These are phyloP conservation scores for Lasioglossum figueresi DNA, from an alignment of 2,888 invertebrate species.

Conservation along the genomic window DNA sequence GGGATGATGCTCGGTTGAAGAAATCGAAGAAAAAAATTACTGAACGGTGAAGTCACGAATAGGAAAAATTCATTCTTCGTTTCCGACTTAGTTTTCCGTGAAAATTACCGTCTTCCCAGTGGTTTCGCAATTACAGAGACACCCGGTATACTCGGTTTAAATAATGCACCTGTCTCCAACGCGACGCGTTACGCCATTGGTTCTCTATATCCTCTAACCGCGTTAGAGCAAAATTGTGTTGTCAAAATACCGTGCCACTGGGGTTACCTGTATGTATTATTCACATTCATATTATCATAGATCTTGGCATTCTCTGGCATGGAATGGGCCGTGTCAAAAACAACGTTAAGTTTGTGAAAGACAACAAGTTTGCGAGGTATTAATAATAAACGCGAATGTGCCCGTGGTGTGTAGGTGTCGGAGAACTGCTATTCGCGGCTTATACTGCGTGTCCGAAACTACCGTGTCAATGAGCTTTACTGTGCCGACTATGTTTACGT, in stretches of 20 bases:
- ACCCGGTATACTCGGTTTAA: background rate
- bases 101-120: background rate
- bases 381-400: background rate
- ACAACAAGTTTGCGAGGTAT: background rate
- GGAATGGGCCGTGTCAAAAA: background rate
- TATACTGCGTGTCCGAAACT: background rate
- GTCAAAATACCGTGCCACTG: background rate
- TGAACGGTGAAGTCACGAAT: background rate
- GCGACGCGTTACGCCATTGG: background rate
- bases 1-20: background rate
- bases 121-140: background rate
- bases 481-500: too few relatives aligned
- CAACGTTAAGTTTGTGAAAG: background rate
- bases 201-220: background rate
- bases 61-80: background rate
- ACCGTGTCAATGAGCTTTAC: background rate
- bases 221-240: conserved; percentile 2
- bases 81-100: background rate
- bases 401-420: background rate
- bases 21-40: background rate
- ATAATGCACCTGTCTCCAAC: background rate
- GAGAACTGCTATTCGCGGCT: background rate
- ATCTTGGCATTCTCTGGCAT: background rate
- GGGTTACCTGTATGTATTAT: background rate
- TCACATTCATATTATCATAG: conserved; percentile 1